phyloP scores from a whole-genome alignment of 2,797 vertebrate genomes.

The Cyprinodon diabolis region DNA sequence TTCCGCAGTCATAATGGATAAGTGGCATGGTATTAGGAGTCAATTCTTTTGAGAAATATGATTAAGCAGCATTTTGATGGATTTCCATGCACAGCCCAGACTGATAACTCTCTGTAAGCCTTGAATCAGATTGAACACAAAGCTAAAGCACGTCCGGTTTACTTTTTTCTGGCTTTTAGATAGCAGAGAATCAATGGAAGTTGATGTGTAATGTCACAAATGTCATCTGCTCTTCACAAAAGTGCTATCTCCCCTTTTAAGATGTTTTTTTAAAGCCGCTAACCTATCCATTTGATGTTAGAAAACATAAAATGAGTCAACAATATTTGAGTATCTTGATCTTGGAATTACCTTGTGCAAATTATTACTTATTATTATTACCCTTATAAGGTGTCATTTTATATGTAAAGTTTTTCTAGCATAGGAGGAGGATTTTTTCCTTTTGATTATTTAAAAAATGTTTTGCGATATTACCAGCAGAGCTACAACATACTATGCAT shows the following conservation, averaged over 20 bases:
- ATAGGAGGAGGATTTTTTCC: no score
- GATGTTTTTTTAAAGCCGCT: background rate
- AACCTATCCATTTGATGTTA: background rate
- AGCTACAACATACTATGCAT: no score
- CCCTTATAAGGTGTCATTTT: no score
- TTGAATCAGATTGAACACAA: background rate
- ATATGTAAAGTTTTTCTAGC: no score
- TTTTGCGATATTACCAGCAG: no score
- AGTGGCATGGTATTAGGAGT: constrained; percentile 18
- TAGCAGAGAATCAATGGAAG: background rate
- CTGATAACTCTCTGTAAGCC: background rate
- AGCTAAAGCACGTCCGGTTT: background rate
- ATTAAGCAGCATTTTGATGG: constrained; percentile 28
- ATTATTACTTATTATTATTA: no score
- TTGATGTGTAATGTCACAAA: background rate
- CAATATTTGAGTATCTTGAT: background rate
- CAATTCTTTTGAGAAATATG: constrained; percentile 27
- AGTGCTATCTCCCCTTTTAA: background rate
- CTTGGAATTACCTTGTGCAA: no score
- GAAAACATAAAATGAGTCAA: background rate
- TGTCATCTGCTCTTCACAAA: background rate
- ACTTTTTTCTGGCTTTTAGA: background rate
- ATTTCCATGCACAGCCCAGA: background rate
- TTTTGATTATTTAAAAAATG: no score
- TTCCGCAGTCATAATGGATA: constrained; percentile 31